Evolutionary conservation across 2,797 vertebrate genomes (phyloP).

Genomic region (Hyperoplus immaculatus): DNA sequence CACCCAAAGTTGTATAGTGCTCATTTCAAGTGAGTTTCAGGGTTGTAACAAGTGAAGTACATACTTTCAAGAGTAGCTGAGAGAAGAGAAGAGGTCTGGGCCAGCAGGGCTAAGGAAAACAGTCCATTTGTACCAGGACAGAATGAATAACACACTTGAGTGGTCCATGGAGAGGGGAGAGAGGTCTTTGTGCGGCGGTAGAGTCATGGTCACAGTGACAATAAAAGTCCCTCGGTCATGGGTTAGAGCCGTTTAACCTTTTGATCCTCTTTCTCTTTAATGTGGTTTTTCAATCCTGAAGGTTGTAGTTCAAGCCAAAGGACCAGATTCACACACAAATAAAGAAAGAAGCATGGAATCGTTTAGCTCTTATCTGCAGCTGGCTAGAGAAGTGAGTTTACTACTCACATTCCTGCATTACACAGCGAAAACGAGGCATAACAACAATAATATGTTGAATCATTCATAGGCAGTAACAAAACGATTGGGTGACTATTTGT

Average conservation of each 20-base stretch:
- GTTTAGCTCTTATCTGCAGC: background rate
- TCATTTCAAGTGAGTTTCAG: background rate
- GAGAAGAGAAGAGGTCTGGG: slow-evolving; percentile 16
- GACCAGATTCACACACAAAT: background rate
- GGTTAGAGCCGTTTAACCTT: slow-evolving; percentile 77
- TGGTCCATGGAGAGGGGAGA: slow-evolving; percentile 52
- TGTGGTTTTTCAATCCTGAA: slow-evolving; percentile 45
- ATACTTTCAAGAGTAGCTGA: background rate
- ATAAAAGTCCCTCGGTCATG: slow-evolving; percentile 71
- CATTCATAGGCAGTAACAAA: background rate
- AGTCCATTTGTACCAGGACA: slow-evolving; percentile 54
- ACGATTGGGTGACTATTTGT: background rate
- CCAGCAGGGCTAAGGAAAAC: slow-evolving; percentile 16
- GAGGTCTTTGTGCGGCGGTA: slow-evolving; percentile 66
- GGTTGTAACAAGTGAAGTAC: slow-evolving; percentile 2
- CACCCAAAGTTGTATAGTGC: too few relatives aligned
- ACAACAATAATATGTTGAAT: background rate
- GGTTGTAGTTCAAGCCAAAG: slow-evolving; percentile 32
- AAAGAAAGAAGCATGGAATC: slow-evolving; percentile 10
- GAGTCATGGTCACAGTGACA: slow-evolving; percentile 72
- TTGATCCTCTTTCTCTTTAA: slow-evolving; percentile 61
- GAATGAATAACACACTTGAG: slow-evolving; percentile 71
- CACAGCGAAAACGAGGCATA: too few relatives aligned
- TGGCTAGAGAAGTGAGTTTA: background rate
- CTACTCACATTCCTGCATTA: slow-evolving; percentile 34